Percentiles rank a stretch among this genome's conserved stretches.
Conservation (phyloP, 2,888 invertebrate genomes). For the Cryptocephalus moraei region DNA sequence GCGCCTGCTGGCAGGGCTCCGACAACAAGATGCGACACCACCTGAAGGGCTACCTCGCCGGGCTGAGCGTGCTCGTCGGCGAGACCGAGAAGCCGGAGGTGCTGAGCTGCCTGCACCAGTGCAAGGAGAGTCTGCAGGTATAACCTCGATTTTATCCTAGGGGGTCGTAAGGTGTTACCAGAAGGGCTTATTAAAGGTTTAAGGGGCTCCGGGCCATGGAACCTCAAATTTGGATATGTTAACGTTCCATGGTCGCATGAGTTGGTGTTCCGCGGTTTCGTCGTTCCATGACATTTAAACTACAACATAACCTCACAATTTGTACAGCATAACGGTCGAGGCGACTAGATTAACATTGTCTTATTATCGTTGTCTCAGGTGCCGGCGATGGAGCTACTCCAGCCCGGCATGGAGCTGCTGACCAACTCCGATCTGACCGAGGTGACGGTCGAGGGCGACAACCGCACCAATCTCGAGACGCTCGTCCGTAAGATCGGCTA, state of each 20-base stretch:
- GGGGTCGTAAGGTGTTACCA: too few relatives aligned
- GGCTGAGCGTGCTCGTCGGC: constrained; percentile 69
- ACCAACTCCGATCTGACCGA: constrained; percentile 73
- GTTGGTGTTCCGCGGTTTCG: too few relatives aligned
- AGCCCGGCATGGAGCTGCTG: constrained; percentile 68
- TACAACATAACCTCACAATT: too few relatives aligned
- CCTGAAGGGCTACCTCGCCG: constrained; percentile 81
- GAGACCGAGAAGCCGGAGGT: constrained; percentile 64
- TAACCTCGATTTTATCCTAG: too few relatives aligned
- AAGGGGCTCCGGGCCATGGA: too few relatives aligned
- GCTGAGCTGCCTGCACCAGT: constrained; percentile 66
- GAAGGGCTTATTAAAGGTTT: too few relatives aligned
- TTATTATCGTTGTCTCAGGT: too few relatives aligned
- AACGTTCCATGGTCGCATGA: too few relatives aligned
- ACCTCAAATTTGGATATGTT: too few relatives aligned
- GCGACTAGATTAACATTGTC: too few relatives aligned
- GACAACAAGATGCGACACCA: constrained; percentile 86
- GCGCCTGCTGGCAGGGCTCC: constrained; percentile 96
- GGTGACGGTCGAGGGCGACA: constrained; percentile 84
- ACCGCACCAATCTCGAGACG: constrained; percentile 81
- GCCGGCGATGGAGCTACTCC: constrained; percentile 63
- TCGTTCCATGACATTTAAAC: too few relatives aligned
- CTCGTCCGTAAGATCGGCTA: constrained; percentile 81
- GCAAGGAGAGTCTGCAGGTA: constrained; percentile 66
- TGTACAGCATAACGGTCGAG: too few relatives aligned